Evolutionary conservation across 2,113 vertebrate species (phyloP).

Genomic region (Notarius quadriscutis): DNA sequence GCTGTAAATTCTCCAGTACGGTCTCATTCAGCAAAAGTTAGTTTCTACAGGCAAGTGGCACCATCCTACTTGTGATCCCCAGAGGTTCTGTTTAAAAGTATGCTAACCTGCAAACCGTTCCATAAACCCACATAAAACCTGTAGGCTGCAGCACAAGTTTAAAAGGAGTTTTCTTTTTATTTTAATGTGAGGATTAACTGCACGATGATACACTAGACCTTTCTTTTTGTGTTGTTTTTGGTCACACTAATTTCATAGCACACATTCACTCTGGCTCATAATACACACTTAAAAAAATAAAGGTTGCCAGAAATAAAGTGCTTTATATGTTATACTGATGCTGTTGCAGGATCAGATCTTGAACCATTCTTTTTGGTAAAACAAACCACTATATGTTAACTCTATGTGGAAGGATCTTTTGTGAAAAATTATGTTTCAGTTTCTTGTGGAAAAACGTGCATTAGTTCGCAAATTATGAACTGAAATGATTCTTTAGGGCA

Average conservation of each 20-base stretch:
- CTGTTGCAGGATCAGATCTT: neutral
- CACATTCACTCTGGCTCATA: neutral
- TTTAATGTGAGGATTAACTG: neutral
- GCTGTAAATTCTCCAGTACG: constrained; percentile 19
- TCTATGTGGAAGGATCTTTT: neutral
- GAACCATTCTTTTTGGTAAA: neutral
- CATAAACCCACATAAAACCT: constrained; percentile 18
- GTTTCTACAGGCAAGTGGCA: constrained; percentile 27
- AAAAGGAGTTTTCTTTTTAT: neutral
- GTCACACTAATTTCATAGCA: neutral
- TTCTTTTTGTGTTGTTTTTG: neutral
- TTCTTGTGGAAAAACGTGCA: neutral
- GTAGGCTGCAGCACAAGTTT: constrained; percentile 9
- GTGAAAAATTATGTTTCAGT: neutral
- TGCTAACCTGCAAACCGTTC: constrained; percentile 17
- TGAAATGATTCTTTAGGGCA: neutral
- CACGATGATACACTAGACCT: neutral
- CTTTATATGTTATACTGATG: neutral
- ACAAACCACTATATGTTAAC: neutral
- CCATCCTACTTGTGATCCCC: constrained; percentile 26
- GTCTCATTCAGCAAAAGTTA: constrained; percentile 20
- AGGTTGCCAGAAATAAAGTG: neutral
- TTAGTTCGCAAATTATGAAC: neutral
- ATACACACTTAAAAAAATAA: neutral
- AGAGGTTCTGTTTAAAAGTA: constrained; percentile 30